Evolutionary conservation across 2,888 invertebrate genomes (phyloP), one percentile per base, ranked within the genome.

Genomic region (Pycnomerus fuliginosus): DNA sequence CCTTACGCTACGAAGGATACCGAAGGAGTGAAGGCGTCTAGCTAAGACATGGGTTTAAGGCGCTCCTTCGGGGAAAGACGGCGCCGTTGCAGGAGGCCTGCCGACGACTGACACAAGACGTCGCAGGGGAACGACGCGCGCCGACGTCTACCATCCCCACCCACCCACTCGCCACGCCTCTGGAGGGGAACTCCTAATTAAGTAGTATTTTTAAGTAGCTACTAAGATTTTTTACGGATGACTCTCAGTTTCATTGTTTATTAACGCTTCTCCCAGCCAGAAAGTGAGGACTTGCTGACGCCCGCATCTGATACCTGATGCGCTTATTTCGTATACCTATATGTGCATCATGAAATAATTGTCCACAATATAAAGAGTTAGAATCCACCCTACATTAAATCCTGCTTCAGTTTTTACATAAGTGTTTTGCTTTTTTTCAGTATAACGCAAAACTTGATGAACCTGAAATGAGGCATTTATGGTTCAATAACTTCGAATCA

Each of bases 91-190:
- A 68, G 67, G 70, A 67, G 69, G 70, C 65, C 70, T 65, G 69
- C 66, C 69, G 71, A 64, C 71, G 71, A 71, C 72, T 72, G 72
- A 68, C 67, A 67, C 67, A 72, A 71, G 71, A 71, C 70, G 70
- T 69, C 67, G 69, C 64, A 63, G 66, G 65, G 65, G 65, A 52
- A 55, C 61, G 64, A 57, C 60, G 65, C 65, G 67, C 67, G 67
- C 66, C 65, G 52, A 73, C 72, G 55, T 58, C 65, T 56, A 57
- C 55, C 52, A 52, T 56, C 52, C 60, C 58, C 51, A 50, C 42
- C 16, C 40, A 54, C 8, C 31, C 51, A 48, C 57, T 56, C 56
- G 64, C 62, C 69, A 68, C 70, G 69, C 69, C 70, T 65, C 67
- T 52, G 54, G 58, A 67, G 69, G 69, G 70, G 69, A 64, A 58